Percentiles rank a stretch among this genome's conserved stretches.
These are phyloP conservation scores for Lysiphlebus fabarum DNA, from an alignment of 1,140 invertebrate species.

Conservation along the genomic window DNA sequence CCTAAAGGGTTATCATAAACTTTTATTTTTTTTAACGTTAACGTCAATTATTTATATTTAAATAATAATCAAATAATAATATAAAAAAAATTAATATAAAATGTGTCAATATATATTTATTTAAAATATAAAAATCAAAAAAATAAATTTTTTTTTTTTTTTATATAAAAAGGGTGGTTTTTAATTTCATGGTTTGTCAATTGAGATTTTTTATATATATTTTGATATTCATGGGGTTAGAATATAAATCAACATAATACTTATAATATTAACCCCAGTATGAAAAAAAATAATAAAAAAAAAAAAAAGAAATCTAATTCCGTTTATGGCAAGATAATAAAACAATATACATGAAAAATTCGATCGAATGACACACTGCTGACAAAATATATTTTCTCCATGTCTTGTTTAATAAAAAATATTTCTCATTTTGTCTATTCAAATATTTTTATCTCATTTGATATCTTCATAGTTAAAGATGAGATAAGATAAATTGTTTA, in stretches of 20 bases:
- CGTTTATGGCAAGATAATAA: neutral
- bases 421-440: too few species aligned
- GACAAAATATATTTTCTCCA: neutral
- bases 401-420: neutral
- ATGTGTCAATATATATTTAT: too few species aligned
- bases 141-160: too few species aligned
- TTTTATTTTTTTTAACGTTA: too few species aligned
- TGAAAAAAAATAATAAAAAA: neutral
- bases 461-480: conserved; percentile 7
- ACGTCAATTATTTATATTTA: too few species aligned
- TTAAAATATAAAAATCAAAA: too few species aligned
- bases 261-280: neutral
- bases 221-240: conserved; percentile 40
- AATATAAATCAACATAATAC: conserved; percentile 9
- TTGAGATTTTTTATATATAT: conserved; percentile 23
- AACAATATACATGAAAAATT: neutral
- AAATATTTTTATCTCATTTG: too few species aligned
- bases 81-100: too few species aligned
- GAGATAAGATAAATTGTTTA: too few species aligned
- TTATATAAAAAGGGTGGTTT: conserved; percentile 26
- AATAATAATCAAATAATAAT: too few species aligned
- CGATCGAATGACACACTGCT: conserved; percentile 4
- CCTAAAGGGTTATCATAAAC: too few species aligned
- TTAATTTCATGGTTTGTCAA: conserved; percentile 41
- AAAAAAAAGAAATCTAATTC: neutral